Percentiles rank a stretch among this genome's conserved stretches.
Evolutionary conservation across 2,113 vertebrate genomes (phyloP).

Genomic region (human (Homo sapiens)): DNA sequence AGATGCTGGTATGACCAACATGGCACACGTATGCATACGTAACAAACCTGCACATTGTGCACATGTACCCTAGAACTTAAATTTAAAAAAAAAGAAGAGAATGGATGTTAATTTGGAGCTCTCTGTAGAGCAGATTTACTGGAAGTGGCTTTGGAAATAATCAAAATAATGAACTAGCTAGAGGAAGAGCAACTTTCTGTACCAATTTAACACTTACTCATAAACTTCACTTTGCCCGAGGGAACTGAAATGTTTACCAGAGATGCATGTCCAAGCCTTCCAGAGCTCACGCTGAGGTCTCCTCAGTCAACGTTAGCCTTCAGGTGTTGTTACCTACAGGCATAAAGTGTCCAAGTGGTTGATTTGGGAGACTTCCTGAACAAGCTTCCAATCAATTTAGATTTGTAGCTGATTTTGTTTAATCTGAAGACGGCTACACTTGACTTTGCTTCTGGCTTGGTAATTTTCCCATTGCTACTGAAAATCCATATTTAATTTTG

Average conservation of each 20-base stretch:
- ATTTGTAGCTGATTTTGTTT: not conserved
- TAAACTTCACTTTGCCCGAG: not conserved
- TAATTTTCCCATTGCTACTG: not conserved
- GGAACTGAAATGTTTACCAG: not conserved
- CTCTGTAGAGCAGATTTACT: not conserved
- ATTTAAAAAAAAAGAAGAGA: not conserved
- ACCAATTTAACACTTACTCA: not conserved
- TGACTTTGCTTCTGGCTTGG: not conserved
- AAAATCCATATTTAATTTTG: slow-evolving; percentile 4
- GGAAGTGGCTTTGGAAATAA: not conserved
- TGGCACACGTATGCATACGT: too few relatives aligned
- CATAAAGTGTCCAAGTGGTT: too few relatives aligned
- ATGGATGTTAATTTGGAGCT: fast-evolving
- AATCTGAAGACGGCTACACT: not conserved
- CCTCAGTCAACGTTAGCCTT: not conserved
- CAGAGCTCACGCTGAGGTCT: not conserved
- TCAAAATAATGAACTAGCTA: not conserved
- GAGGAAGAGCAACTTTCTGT: not conserved
- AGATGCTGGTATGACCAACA: too few relatives aligned
- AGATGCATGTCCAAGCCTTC: not conserved
- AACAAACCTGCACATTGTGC: too few relatives aligned
- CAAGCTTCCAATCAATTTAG: not conserved
- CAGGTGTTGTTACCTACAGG: fast-evolving
- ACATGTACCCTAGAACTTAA: too few relatives aligned
- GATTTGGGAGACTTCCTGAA: fast-evolving